These are phyloP conservation scores for Drosophila carrolli DNA, from an alignment of 1,140 invertebrate genomes.

Conservation along the genomic window DNA sequence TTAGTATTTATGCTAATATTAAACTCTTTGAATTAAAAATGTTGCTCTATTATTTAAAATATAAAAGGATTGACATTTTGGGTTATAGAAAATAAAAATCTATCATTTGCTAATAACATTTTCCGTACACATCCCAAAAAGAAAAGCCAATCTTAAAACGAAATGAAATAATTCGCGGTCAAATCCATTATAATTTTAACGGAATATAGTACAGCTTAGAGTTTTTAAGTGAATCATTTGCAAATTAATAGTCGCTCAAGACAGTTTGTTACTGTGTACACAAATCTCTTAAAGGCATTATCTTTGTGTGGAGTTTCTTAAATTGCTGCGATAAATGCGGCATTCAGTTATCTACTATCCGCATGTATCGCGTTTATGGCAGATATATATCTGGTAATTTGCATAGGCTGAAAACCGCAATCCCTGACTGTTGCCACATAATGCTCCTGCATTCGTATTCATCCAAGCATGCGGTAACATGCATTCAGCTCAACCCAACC, in stretches of 20 bases:
- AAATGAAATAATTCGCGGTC: too few species aligned
- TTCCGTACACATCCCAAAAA: not conserved
- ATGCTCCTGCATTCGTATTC: slow-evolving; percentile 68
- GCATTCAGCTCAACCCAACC: slow-evolving; percentile 43
- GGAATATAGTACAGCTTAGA: too few species aligned
- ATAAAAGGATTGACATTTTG: too few species aligned
- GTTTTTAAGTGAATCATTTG: too few species aligned
- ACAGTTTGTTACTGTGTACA: not conserved
- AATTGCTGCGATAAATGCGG: slow-evolving; percentile 23
- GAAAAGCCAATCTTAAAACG: too few species aligned
- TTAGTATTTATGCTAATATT: too few species aligned
- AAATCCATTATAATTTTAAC: too few species aligned
- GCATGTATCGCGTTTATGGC: slow-evolving; percentile 33
- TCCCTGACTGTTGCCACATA: slow-evolving; percentile 62
- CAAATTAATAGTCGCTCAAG: too few species aligned
- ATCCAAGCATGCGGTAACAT: slow-evolving; percentile 67
- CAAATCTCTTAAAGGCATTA: not conserved
- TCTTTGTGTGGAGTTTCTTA: slow-evolving; percentile 7
- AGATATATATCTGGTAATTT: slow-evolving; percentile 57
- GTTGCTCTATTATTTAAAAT: too few species aligned
- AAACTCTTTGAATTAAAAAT: too few species aligned
- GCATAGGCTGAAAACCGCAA: slow-evolving; percentile 68
- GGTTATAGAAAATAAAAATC: too few species aligned
- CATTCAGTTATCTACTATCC: slow-evolving; percentile 16
- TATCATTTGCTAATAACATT: too few species aligned